Percentiles rank a stretch among this genome's conserved stretches.
These are phyloP conservation scores for Ellobius talpinus DNA, from an alignment of 2,113 vertebrate genomes.

Conservation along the genomic window DNA sequence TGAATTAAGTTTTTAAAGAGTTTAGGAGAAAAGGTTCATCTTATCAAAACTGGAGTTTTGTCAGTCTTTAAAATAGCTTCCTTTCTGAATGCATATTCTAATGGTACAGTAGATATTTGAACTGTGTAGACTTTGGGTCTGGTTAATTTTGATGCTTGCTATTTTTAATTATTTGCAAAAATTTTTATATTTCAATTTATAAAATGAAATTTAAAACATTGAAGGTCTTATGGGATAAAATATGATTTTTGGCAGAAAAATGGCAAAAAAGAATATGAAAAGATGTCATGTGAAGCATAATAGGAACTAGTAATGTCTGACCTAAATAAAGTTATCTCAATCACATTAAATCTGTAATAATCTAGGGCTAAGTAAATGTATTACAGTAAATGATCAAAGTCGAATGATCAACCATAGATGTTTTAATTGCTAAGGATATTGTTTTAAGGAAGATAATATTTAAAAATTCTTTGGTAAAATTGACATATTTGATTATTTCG, in stretches of 20 bases:
- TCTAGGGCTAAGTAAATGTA: neutral
- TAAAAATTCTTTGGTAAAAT: neutral
- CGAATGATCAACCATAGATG: neutral
- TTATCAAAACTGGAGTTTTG: constrained; percentile 43
- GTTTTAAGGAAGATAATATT: constrained; percentile 46
- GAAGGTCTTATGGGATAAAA: constrained; percentile 30
- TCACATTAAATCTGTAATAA: constrained; percentile 47
- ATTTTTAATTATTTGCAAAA: neutral
- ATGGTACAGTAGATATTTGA: neutral
- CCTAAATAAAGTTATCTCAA: constrained; percentile 52
- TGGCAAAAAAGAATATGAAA: constrained; percentile 62
- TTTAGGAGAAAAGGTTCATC: constrained; percentile 42
- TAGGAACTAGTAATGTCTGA: neutral
- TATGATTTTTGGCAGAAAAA: constrained; percentile 40
- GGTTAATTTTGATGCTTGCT: neutral
- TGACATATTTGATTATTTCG: neutral
- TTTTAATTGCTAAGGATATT: neutral
- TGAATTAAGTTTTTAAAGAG: neutral
- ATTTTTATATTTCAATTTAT: neutral
- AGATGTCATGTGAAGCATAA: constrained; percentile 16
- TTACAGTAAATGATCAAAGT: neutral
- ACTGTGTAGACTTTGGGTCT: neutral
- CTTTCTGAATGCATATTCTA: neutral
- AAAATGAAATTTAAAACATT: neutral
- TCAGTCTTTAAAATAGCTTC: neutral